Base-by-base conservation (phyloP, 2,113 vertebrate species). In the Riparia riparia region DNA sequence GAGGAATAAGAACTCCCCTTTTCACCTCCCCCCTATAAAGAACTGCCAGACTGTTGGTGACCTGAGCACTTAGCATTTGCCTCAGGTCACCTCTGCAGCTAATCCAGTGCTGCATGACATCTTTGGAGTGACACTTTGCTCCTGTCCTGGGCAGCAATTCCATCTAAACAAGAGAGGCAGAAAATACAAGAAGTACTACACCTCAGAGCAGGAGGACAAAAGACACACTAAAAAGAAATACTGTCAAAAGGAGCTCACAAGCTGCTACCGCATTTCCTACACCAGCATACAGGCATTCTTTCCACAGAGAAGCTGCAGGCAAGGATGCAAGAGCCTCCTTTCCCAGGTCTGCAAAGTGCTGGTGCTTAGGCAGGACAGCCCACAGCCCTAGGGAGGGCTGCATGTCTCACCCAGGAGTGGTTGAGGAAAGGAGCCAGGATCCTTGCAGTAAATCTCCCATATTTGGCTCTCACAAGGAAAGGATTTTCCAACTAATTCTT, bases 11-110 rank as follows among this genome's bases (percentile, higher is more conserved):
- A 98, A 98, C 95, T 7, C 97, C 95, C 6, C 96, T 96, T 17
- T 97, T 98, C 2, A 97, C 98, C 26, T 98, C 97, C 54, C 91
- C 97, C 97, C 44, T 97, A 97, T 28, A 83, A 81, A 80, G 47
- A 89, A 95, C 97, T 9, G 6, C 91, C 97, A 3, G 56, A 32
- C 7, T 98, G 97, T 42, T 86, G 91, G 98, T 58, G 97, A 98
- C 65, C 97, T 96, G 39, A 51, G 68, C 96, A 21, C 93, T 97
- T 71, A 98, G 94, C 34, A 47, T 58, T 57, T 79, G 70, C 98
- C 98, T 31, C 98, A 98, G 24, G 97, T 97, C 50, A 98, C 98
- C 94, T 98, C 98, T 1, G 97, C 97, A 8, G 94, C 98, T 95
- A 99, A 99, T 96, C 97, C 73, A 2, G n/a, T 7, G 25, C 61